Evolutionary conservation across 30 jellyfish, hydroid and myxozoan genomes (phyloP), one percentile per base, ranked within the genome.

Genomic region (Cassiopea andromeda): DNA sequence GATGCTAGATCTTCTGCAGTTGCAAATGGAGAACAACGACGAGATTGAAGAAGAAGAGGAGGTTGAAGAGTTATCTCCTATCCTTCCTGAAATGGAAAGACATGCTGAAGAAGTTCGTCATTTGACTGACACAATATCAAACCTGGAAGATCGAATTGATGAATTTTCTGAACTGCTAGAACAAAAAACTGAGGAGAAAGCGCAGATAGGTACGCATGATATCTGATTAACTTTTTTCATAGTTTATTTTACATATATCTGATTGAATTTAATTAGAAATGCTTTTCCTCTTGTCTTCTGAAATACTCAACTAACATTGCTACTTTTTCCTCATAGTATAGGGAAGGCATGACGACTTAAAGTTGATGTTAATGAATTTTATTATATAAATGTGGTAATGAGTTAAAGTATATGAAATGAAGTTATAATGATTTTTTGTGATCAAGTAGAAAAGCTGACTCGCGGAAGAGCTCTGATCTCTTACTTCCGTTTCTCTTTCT

Each of bases 1-100:
- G 50, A 78, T 90, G 94, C 44, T 86, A 38, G 97, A 91, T 2
- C 82, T 95, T 97, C 47, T 90, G 96, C 90, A 84, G 69, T 82
- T 90, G 83, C 97, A 95, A 72, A 83, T 88, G 91, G 69, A 88
- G 17, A 59, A 76, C 70, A 84, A 69, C 4, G 93, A 88, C 5
- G 92, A 78, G 45, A 83, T 60, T 19, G 79, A 70, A 69, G 80
- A 14, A 45, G 77, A 44, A 12, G 78, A 17, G 19, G 68, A 19
- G 6, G 54, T 72, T 12, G 9, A 80, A 44, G 43, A 50, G 19
- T 47, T 77, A 6, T 84, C 93, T 13, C 61, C 84, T 8, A 49
- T 81, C 1, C 44, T 86, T n/a, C 72, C 89, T 12, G 89, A 73
- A 16, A 48, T 27, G 48, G 89, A 73, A 78, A 75, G 93, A 59